phyloP scores from a whole-genome alignment of 2,113 vertebrate genomes.

The Dicaeum eximium region DNA sequence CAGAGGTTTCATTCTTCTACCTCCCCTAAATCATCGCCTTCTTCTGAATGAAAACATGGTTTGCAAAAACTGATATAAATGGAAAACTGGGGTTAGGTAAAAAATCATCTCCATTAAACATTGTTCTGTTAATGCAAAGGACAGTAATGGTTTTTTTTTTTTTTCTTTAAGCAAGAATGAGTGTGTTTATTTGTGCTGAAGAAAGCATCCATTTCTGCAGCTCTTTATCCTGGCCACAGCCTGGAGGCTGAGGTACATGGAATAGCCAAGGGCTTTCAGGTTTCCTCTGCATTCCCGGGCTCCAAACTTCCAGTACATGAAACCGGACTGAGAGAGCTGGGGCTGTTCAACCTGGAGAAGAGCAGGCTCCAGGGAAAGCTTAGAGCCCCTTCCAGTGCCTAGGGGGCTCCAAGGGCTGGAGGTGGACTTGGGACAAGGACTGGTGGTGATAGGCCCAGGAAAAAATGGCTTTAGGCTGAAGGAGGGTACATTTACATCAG shows the following conservation, averaged over 20 bases:
- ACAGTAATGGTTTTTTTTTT: accelerated
- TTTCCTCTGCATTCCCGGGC: neutral
- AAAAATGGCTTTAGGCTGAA: neutral
- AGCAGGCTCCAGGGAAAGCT: neutral
- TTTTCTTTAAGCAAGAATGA: neutral
- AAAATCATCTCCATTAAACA: neutral
- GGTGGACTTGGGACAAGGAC: neutral
- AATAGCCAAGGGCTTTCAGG: neutral
- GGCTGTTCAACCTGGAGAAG: neutral
- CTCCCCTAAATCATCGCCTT: neutral
- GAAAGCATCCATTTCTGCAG: neutral
- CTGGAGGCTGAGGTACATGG: neutral
- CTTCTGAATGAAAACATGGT: neutral
- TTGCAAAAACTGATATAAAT: neutral
- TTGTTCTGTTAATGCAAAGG: neutral
- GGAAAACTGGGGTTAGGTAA: neutral
- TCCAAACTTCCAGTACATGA: accelerated
- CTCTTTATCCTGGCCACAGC: neutral
- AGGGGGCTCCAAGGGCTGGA: neutral
- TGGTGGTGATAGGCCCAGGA: neutral
- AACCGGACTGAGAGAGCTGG: neutral
- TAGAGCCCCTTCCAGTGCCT: neutral
- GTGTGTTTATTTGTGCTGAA: neutral
- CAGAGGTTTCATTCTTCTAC: neutral
- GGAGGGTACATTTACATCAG: neutral